Evolutionary conservation across 2,888 invertebrate species (phyloP), one percentile per base, ranked within the genome.

Genomic region (Stratiomys singularior): DNA sequence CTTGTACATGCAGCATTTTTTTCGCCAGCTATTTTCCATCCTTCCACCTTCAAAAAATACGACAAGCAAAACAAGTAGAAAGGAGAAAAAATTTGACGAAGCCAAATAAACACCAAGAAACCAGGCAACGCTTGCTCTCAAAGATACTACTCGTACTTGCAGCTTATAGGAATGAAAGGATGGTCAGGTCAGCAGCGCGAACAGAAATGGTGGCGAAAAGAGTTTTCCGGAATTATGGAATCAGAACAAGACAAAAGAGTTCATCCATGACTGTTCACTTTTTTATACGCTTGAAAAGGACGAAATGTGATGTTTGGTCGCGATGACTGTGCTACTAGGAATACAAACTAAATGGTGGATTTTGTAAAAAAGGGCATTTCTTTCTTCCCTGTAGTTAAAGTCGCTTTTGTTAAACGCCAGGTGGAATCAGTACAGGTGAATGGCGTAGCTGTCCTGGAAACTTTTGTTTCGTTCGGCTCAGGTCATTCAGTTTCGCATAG

Each of bases 1-100:
- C 44, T 28, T 72, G 72, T 37, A 66, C 77, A 77, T 79, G 77
- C 74, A 79, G 74, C 58, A 44, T 67, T 74, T 74, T 74, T 74
- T 44, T 37, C 23, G 9, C 69, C 77, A 72, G 69, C 71, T 58
- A 67, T 79, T 79, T 78, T 79, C 77, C 47, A 63, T 21, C 27
- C 23, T 47, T 47, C 25, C 69, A 46, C 69, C 47, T 27, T 25
- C 25, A 13, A 69, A 37, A 37, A 37, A 37, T 37, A 3, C 9
- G 37, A 9, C 3, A 9, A 3, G 9, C 9, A 37, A 37, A 37
- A 9, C 28, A 66, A 11, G 44, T 21, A 66, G 44, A 44, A 2
- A 25, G 18, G 15, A 25, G 23, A 69, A 69, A 46, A 69, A 25
- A 46, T 25, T 44, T 15, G 64, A 30, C 27, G 25, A 64, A 69